phyloP scores from a whole-genome alignment of 1,140 invertebrate species.

The Magallana gigas region DNA sequence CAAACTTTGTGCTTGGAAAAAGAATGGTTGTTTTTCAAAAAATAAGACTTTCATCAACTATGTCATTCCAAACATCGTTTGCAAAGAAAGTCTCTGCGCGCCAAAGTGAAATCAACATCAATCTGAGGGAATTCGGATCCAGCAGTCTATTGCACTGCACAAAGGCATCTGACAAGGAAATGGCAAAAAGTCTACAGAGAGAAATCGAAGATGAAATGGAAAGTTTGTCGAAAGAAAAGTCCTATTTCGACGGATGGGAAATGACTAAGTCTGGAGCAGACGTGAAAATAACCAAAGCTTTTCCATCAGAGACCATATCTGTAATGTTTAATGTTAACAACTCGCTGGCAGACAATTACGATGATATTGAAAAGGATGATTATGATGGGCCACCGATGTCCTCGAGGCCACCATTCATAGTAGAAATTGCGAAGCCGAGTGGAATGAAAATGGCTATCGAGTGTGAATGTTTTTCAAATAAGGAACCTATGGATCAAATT shows the following conservation, averaged over 20 bases:
- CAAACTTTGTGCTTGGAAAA: not conserved
- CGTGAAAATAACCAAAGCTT: not conserved
- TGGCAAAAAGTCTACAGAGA: not conserved
- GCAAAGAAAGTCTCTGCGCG: too few relatives aligned
- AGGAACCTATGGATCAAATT: not conserved
- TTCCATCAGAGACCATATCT: constrained; percentile 1
- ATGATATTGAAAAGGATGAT: not conserved
- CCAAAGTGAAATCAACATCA: too few relatives aligned
- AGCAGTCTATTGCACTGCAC: not conserved
- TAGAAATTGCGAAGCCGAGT: constrained; percentile 2
- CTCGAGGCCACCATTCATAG: constrained; percentile 5
- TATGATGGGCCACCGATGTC: not conserved
- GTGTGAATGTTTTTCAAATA: not conserved
- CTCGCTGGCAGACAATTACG: constrained; percentile 4
- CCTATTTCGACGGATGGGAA: not conserved
- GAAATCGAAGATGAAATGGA: not conserved
- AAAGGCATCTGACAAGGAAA: not conserved
- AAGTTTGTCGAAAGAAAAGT: not conserved
- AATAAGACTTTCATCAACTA: too few relatives aligned
- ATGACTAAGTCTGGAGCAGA: not conserved
- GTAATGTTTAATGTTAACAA: constrained; percentile 3
- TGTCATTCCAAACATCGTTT: too few relatives aligned
- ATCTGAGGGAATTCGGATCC: not conserved
- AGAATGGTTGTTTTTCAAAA: not conserved
- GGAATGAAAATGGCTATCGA: constrained; percentile 4